Percentiles rank a stretch among this genome's conserved stretches.
phyloP scores from a whole-genome alignment of 92 coral and sea anemone genomes.

The Palythoa grandiflora region DNA sequence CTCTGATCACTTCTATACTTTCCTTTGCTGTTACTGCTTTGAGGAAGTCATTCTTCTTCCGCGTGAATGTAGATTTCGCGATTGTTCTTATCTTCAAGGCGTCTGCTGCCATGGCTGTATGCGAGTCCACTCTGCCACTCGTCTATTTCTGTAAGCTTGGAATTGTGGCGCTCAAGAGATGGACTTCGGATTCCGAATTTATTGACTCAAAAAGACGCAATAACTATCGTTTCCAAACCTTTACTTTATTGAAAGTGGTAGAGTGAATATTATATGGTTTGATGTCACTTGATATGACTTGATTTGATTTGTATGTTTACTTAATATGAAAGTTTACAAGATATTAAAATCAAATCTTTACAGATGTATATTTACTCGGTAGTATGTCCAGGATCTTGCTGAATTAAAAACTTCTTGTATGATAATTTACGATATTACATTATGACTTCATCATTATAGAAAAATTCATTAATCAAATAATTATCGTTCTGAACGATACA shows the following conservation, averaged over 20 bases:
- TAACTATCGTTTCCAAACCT: conserved; percentile 26
- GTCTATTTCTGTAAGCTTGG: not conserved
- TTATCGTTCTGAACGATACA: too few species aligned
- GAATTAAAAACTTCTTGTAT: conserved; percentile 17
- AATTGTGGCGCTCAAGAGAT: not conserved
- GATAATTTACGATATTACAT: not conserved
- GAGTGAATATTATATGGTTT: conserved; percentile 10
- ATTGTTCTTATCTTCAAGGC: conserved; percentile 35
- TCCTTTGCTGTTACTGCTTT: conserved; percentile 3
- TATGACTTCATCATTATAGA: too few species aligned
- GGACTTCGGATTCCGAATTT: conserved; percentile 19
- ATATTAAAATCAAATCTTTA: not conserved
- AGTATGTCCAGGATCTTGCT: conserved; percentile 23
- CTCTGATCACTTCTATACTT: conserved; percentile 18
- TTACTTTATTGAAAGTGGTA: conserved; percentile 15
- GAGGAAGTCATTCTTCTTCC: conserved; percentile 10
- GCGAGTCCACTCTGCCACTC: conserved; percentile 20
- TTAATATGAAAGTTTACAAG: not conserved
- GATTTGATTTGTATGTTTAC: not conserved
- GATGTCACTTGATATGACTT: conserved; percentile 16
- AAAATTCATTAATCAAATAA: too few species aligned
- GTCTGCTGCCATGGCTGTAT: conserved; percentile 17
- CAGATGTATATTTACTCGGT: not conserved
- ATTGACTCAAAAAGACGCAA: conserved; percentile 11
- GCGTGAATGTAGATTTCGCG: conserved; percentile 18